Base-by-base conservation (phyloP, 1,140 invertebrate genomes). In the Magallana gigas region DNA sequence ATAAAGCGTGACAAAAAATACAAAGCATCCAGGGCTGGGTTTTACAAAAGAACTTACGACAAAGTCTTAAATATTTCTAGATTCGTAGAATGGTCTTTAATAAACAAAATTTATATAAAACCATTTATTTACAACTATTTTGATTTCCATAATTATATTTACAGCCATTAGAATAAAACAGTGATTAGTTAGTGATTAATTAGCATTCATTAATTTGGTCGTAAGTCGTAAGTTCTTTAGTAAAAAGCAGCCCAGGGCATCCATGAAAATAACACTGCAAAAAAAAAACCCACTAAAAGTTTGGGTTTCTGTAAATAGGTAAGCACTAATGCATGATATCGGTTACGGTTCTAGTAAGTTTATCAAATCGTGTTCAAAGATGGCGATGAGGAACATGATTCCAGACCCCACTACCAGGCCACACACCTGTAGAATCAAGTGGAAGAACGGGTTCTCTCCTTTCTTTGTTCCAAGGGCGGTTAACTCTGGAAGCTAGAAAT, bases 331-430 rank as follows among this genome's bases (percentile, higher is more conserved):
- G 36, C 68, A 36, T 29, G 68, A 76, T 57, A 57, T 57, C 0
- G 0, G 48, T 48, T 83, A 83, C 1, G 80, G 8, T 86, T 81
- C 85, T 16, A 88, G 57, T 3, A 89, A n/a, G 9, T 87, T 62
- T 76, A 71, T 89, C 83, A 89, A 60, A 8, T 87, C 86, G 12
- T 88, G 59, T 68, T 91, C 91, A 81, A 83, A 90, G 8, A 91
- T 56, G 2, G 91, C 89, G 16, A 91, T 85, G 9, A 88, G 36
- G 9, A 91, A 64, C 91, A 91, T 91, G 7, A 89, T 89, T 7
- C 85, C 56, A 18, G 62, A 81, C 14, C 91, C 91, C 8, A 90
- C 23, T 0, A 88, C 18, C 16, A 91, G 84, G 14, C 91, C 91
- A 23, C 82, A 56, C 8, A 88, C 85, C 71, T 90, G 90, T 29